Conservation (phyloP, 1,140 invertebrate species). For the Propsilocerus akamusi region DNA sequence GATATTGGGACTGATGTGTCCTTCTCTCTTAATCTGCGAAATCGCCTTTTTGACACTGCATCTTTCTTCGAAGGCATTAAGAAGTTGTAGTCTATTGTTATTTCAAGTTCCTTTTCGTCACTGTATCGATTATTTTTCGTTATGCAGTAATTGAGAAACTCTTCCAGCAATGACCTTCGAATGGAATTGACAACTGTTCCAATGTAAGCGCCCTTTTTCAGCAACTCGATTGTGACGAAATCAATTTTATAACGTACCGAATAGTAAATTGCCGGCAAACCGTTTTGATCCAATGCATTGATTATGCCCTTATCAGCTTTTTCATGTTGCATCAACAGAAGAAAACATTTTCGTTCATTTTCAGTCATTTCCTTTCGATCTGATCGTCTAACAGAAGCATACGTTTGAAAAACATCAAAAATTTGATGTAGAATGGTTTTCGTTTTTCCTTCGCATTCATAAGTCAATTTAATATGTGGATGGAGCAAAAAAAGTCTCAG, state of each 20-base stretch:
- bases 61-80: background rate
- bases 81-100: background rate
- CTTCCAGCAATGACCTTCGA: constrained; percentile 41
- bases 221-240: constrained; percentile 35
- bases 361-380: background rate
- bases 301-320: constrained; percentile 27
- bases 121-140: background rate
- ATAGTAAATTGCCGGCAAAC: constrained; percentile 65
- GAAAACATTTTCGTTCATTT: constrained; percentile 26
- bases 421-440: background rate
- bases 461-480: background rate
- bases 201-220: constrained; percentile 48
- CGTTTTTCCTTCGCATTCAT: background rate
- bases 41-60: constrained; percentile 9
- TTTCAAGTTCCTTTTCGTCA: background rate
- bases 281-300: constrained; percentile 45
- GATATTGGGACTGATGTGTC: too few species aligned
- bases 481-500: background rate
- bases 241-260: constrained; percentile 45
- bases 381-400: too few species aligned
- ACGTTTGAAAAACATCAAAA: background rate
- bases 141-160: constrained; percentile 37
- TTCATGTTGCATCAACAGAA: constrained; percentile 28
- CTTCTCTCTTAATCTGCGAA: constrained; percentile 21
- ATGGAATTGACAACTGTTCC: constrained; percentile 37